Evolutionary conservation across 1,140 invertebrate genomes (phyloP), one percentile per base, ranked within the genome.

Genomic region (Apis florea): DNA sequence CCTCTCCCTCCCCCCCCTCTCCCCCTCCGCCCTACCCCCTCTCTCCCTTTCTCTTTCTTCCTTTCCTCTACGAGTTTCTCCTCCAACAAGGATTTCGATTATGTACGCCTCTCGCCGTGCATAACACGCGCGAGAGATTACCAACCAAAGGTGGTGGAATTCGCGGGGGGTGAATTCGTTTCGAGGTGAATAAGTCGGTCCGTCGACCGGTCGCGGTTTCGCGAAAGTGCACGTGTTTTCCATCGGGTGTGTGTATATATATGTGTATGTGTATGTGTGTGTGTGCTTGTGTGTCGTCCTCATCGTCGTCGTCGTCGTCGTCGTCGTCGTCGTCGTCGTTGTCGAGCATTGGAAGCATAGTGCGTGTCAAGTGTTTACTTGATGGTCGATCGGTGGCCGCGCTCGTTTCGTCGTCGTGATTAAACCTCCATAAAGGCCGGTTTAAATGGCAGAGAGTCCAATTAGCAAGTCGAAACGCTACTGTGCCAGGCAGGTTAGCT

Each of bases 401-500:
- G 73, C 31, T 40, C 31, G 13, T 78, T 76, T 74, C 31, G 21
- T n/a, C 6, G 24, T 21, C 61, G 26, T 69, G n/a, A n/a, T n/a
- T n/a, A n/a, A n/a, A 72, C 56, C 49, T 58, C 68, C 59, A 58
- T 47, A 58, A 75, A 67, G 53, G 24, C 51, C 58, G 70, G 85
- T 21, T 89, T 86, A 89, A 85, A 90, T 89, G 85, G 88, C 89
- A 70, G 87, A 89, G 31, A 86, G 78, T 83, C 72, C 82, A 49
- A 80, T 87, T 63, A 84, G 72, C 71, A 87, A 88, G 24, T 78
- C 85, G 53, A 89, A 90, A 84, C 88, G 78, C 70, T 89, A 85
- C 74, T 85, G 72, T 58, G 82, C 85, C 59, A 73, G 85, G 61
- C 83, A 85, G 84, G 79, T 89, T 74, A 83, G 83, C 58, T 49